These are phyloP conservation scores for Camelus dromedarius DNA, from an alignment of 2,113 vertebrate genomes.

Conservation along the genomic window DNA sequence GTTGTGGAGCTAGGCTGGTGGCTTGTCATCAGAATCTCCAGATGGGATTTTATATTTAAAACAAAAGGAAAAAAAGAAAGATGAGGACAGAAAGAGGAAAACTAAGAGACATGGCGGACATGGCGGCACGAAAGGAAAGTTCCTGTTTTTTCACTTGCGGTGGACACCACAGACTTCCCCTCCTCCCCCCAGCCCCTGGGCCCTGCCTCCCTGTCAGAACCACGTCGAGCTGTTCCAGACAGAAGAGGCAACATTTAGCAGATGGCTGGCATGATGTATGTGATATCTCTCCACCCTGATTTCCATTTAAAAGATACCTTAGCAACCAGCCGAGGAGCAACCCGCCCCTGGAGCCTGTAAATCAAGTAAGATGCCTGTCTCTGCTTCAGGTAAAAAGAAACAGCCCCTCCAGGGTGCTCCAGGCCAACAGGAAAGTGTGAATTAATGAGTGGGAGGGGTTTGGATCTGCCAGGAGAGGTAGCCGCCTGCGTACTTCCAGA, in stretches of 20 bases:
- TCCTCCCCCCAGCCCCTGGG: neutral
- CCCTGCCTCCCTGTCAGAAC: neutral
- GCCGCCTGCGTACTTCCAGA: conserved; percentile 41
- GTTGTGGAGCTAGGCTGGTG: conserved; percentile 16
- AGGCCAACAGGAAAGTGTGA: conserved; percentile 66
- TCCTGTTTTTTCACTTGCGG: neutral
- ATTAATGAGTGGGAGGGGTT: conserved; percentile 81
- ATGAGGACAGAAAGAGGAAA: neutral
- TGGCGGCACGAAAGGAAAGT: neutral
- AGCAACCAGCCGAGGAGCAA: conserved; percentile 77
- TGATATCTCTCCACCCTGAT: conserved; percentile 79
- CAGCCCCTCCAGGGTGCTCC: conserved; percentile 73
- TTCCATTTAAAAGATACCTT: conserved; percentile 87
- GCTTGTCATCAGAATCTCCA: conserved; percentile 55
- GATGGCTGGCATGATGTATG: conserved; percentile 67
- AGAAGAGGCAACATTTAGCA: conserved; percentile 74
- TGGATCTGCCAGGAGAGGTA: conserved; percentile 72
- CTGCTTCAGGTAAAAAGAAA: conserved; percentile 78
- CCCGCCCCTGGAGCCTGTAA: conserved; percentile 80
- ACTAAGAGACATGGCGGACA: neutral
- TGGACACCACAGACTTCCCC: neutral
- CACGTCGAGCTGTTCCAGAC: conserved; percentile 32
- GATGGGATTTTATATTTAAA: conserved; percentile 72
- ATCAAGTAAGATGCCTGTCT: conserved; percentile 81
- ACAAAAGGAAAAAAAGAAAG: neutral